Conservation (phyloP, 37 sponge, comb jelly and placozoan genomes). For the Halisarca cf. caerulea region DNA sequence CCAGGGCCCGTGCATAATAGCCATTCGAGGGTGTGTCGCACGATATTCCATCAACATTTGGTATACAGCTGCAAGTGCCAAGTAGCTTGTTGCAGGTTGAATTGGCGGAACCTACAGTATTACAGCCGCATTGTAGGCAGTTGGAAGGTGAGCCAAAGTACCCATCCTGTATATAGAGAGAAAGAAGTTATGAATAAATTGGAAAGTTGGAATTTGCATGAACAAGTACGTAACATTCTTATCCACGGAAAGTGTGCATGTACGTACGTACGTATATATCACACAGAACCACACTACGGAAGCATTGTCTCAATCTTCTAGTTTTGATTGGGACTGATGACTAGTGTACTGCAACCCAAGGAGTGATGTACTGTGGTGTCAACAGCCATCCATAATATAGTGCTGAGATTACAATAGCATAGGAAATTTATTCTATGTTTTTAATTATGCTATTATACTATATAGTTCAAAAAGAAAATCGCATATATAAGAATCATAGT, state of each 20-base stretch:
- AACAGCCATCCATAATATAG: too few species aligned
- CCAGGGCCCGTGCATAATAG: slow-evolving; percentile 49
- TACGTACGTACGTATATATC: not conserved
- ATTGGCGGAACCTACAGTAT: slow-evolving; percentile 19
- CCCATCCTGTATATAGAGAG: not conserved
- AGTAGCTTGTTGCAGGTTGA: slow-evolving; percentile 34
- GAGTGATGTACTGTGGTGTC: too few species aligned
- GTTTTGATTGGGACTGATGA: too few species aligned
- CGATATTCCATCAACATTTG: not conserved
- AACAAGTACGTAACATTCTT: too few species aligned
- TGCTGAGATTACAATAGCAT: too few species aligned
- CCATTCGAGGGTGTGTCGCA: slow-evolving; percentile 21
- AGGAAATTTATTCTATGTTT: too few species aligned
- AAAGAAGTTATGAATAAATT: too few species aligned
- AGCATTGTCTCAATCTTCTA: too few species aligned
- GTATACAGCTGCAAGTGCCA: slow-evolving; percentile 47
- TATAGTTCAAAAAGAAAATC: too few species aligned
- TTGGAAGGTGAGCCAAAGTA: not conserved
- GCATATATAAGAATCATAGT: too few species aligned
- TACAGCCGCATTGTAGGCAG: slow-evolving; percentile 49
- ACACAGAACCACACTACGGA: not conserved
- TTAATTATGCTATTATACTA: too few species aligned
- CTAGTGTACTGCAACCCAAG: too few species aligned
- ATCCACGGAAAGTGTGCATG: not conserved
- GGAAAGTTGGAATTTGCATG: not conserved